phyloP scores from a whole-genome alignment of 2,888 invertebrate genomes.

The Dioctria linearis region DNA sequence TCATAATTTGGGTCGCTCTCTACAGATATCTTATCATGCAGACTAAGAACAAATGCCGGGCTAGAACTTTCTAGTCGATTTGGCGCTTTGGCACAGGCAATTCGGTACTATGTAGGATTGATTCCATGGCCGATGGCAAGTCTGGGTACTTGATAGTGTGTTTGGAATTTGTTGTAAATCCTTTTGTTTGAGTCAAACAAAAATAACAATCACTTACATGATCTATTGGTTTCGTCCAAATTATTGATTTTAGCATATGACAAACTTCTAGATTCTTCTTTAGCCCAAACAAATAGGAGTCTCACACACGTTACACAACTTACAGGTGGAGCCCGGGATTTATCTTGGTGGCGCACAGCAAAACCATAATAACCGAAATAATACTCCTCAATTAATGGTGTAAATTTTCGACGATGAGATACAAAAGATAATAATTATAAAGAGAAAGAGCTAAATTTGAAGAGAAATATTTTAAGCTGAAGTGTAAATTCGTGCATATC shows the following conservation, averaged over 20 bases:
- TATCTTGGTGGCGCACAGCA: conserved; percentile 42
- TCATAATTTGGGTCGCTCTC: conserved; percentile 26
- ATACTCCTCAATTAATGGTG: conserved; percentile 35
- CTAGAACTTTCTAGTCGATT: conserved; percentile 26
- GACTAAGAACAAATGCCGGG: not conserved
- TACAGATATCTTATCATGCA: not conserved
- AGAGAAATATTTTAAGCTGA: too few relatives aligned
- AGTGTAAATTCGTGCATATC: too few relatives aligned
- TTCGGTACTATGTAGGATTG: conserved; percentile 46
- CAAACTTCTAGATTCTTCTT: not conserved
- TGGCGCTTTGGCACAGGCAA: conserved; percentile 28
- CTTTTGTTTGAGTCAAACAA: conserved; percentile 34
- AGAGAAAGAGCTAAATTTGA: too few relatives aligned
- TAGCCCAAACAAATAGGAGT: conserved; percentile 10
- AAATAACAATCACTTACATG: conserved; percentile 43
- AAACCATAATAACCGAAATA: conserved; percentile 49
- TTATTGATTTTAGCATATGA: not conserved
- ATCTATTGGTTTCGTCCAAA: conserved; percentile 45
- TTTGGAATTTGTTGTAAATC: conserved; percentile 9
- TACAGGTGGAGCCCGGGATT: conserved; percentile 36
- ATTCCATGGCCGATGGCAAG: conserved; percentile 29
- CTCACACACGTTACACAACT: conserved; percentile 17
- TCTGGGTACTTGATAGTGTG: conserved; percentile 25
- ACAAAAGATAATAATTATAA: conserved; percentile 47
- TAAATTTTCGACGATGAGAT: conserved; percentile 39